phyloP scores from a whole-genome alignment of 2,113 vertebrate genomes.

The Canis aureus region DNA sequence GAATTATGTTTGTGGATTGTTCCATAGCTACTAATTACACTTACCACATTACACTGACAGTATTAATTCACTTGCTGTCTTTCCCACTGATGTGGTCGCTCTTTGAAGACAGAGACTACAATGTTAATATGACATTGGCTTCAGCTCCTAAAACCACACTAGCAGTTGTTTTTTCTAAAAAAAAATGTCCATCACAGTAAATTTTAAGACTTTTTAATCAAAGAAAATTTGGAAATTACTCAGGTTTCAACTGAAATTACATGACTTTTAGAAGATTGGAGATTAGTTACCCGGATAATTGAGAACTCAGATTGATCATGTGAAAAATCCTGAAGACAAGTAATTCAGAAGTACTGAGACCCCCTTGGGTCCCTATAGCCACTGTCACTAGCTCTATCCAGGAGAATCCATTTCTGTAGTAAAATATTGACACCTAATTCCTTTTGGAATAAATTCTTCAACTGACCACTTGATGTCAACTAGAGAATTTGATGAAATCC shows the following conservation, averaged over 20 bases:
- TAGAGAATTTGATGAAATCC: not conserved
- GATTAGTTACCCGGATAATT: not conserved
- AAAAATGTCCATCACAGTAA: not conserved
- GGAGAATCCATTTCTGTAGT: not conserved
- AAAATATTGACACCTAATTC: not conserved
- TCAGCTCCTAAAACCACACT: not conserved
- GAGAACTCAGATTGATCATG: not conserved
- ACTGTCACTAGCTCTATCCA: not conserved
- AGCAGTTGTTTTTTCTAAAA: not conserved
- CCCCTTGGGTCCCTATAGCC: not conserved
- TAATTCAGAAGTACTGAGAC: not conserved
- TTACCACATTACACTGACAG: not conserved
- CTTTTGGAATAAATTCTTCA: not conserved
- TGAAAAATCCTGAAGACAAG: not conserved
- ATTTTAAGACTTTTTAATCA: not conserved
- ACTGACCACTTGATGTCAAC: not conserved
- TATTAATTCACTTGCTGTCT: not conserved
- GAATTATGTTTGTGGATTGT: not conserved
- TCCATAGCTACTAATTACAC: not conserved
- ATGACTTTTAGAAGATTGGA: not conserved
- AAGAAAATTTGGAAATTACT: not conserved
- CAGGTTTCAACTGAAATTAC: not conserved
- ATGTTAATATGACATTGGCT: not conserved
- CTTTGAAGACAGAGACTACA: not conserved
- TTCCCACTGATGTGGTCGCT: not conserved